phyloP scores from a whole-genome alignment of 2,113 vertebrate species.

The Gila orcuttii region DNA sequence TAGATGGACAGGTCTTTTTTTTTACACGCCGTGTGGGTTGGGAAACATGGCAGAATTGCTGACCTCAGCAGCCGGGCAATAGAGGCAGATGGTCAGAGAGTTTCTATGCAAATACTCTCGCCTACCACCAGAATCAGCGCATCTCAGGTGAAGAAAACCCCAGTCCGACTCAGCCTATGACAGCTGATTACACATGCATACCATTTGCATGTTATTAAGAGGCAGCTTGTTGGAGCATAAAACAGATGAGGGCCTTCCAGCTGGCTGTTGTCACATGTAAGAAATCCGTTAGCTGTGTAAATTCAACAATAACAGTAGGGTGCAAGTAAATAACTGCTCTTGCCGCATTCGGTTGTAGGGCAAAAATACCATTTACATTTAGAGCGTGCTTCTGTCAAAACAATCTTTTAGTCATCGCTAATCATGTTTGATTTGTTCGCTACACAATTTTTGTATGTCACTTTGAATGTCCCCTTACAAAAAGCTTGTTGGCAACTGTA shows the following conservation, averaged over 20 bases:
- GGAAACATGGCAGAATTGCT: slow-evolving; percentile 37
- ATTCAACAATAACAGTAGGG: slow-evolving; percentile 61
- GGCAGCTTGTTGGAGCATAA: slow-evolving; percentile 61
- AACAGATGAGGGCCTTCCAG: slow-evolving; percentile 67
- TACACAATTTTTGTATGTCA: background rate
- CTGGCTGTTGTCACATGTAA: slow-evolving; percentile 64
- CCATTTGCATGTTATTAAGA: slow-evolving; percentile 71
- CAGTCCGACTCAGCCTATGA: slow-evolving; percentile 53
- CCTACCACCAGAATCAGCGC: slow-evolving; percentile 56
- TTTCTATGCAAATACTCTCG: slow-evolving; percentile 28
- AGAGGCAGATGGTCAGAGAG: slow-evolving; percentile 47
- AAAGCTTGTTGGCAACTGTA: background rate
- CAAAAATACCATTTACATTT: slow-evolving; percentile 55
- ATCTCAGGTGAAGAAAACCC: slow-evolving; percentile 49
- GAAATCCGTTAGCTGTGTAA: slow-evolving; percentile 64
- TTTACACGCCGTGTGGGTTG: background rate
- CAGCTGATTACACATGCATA: slow-evolving; percentile 64
- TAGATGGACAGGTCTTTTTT: background rate
- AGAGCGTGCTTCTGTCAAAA: slow-evolving; percentile 48
- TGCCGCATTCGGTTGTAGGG: background rate
- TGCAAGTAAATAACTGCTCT: slow-evolving; percentile 54
- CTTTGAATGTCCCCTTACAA: background rate
- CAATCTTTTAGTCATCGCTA: slow-evolving; percentile 29
- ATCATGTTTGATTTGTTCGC: slow-evolving; percentile 33
- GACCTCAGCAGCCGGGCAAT: slow-evolving; percentile 30